Percentiles rank a stretch among this genome's conserved stretches.
phyloP scores from a whole-genome alignment of 2,888 invertebrate genomes.

The Andrena haemorrhoa region DNA sequence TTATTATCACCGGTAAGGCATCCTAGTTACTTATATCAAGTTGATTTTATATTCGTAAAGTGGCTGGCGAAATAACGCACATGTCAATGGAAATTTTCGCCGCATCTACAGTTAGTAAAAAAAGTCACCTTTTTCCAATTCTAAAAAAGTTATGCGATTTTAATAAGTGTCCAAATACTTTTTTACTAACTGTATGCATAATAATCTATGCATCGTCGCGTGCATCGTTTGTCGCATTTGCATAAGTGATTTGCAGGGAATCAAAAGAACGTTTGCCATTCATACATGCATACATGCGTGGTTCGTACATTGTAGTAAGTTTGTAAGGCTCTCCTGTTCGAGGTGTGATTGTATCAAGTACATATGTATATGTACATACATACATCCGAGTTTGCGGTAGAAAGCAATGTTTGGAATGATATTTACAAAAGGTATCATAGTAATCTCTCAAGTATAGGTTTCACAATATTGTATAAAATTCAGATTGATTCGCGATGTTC shows the following conservation, averaged over 20 bases:
- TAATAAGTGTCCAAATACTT: no score
- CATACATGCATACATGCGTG: not conserved
- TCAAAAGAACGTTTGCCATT: not conserved
- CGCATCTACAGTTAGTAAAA: no score
- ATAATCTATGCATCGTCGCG: no score
- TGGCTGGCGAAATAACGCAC: conserved; percentile 6
- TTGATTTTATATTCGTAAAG: conserved; percentile 7
- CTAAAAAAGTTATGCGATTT: no score
- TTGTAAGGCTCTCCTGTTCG: not conserved
- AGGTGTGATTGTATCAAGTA: not conserved
- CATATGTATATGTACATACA: not conserved
- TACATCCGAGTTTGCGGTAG: not conserved
- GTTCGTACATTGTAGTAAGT: not conserved
- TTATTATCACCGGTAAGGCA: conserved; percentile 53
- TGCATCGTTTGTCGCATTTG: not conserved
- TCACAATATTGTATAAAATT: conserved; percentile 5
- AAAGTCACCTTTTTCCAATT: no score
- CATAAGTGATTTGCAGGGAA: not conserved
- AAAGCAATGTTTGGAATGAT: conserved; percentile 9
- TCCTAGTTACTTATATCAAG: conserved; percentile 24
- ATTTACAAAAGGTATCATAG: conserved; percentile 40
- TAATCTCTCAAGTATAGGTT: conserved; percentile 11
- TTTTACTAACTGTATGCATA: no score
- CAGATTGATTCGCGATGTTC: not conserved
- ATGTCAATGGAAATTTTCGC: conserved; percentile 3